Percentiles rank a stretch among this genome's conserved stretches.
These are phyloP conservation scores for Ptychoptera contaminata DNA, from an alignment of 2,888 invertebrate species.

Conservation along the genomic window DNA sequence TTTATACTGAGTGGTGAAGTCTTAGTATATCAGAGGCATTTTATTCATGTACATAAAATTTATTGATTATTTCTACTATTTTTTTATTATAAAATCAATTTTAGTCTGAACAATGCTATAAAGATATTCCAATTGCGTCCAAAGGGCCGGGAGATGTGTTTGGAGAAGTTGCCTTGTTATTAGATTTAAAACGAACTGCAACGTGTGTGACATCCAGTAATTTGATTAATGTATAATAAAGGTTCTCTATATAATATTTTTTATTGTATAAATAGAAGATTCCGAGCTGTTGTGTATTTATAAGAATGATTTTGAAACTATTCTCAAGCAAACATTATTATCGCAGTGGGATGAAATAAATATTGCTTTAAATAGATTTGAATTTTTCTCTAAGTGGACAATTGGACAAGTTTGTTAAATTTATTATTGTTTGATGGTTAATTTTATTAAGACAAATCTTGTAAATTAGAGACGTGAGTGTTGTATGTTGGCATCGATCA, in stretches of 20 bases:
- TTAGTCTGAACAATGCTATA: conserved; percentile 27
- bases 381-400: conserved; percentile 22
- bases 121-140: conserved; percentile 34
- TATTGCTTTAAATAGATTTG: conserved; percentile 19
- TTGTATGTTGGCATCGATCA: conserved; percentile 13
- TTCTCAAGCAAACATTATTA: conserved; percentile 20
- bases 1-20: conserved; percentile 47
- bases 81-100: neutral
- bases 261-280: conserved; percentile 25
- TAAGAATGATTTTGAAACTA: conserved; percentile 38
- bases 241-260: too few relatives aligned
- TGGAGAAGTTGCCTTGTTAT: conserved; percentile 48
- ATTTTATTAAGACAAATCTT: neutral
- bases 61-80: neutral
- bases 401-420: conserved; percentile 17
- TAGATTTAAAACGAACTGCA: conserved; percentile 41
- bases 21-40: conserved; percentile 14
- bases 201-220: conserved; percentile 41
- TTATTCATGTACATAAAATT: conserved; percentile 19
- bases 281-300: conserved; percentile 47
- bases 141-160: conserved; percentile 45
- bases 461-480: conserved; percentile 8
- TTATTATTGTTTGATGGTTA: neutral
- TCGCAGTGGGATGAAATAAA: conserved; percentile 22
- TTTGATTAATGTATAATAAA: too few relatives aligned